Conservation (phyloP, 2,888 invertebrate genomes). For the Coenonympha arcania region DNA sequence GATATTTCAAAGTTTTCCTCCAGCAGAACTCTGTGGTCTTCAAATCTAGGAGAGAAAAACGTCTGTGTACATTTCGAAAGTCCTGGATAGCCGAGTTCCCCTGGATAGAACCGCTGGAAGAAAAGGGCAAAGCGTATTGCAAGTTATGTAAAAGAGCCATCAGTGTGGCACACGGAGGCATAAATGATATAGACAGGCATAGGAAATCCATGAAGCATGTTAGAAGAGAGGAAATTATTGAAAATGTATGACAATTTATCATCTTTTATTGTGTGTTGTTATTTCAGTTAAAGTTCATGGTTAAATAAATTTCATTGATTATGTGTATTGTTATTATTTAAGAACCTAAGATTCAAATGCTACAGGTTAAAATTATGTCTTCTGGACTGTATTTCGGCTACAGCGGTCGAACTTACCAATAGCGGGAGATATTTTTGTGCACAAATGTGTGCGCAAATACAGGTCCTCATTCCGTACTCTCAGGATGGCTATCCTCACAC, state of each 20-base stretch:
- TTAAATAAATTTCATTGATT: not conserved
- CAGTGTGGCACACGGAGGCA: constrained; percentile 11
- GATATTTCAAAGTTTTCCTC: constrained; percentile 8
- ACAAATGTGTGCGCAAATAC: too few relatives aligned
- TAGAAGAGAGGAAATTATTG: not conserved
- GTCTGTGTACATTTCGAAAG: constrained; percentile 11
- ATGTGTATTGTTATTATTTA: too few relatives aligned
- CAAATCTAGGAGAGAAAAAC: constrained; percentile 10
- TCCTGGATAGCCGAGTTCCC: constrained; percentile 9
- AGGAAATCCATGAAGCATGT: constrained; percentile 6
- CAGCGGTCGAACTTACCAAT: too few relatives aligned
- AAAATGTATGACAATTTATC: constrained; percentile 2
- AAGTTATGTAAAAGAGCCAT: constrained; percentile 9
- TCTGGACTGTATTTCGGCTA: too few relatives aligned
- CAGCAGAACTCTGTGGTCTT: not conserved
- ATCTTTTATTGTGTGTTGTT: not conserved
- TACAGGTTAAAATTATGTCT: too few relatives aligned
- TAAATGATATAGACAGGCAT: constrained; percentile 11
- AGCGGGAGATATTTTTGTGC: too few relatives aligned
- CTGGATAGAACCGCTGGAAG: constrained; percentile 15
- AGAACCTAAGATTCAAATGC: too few relatives aligned
- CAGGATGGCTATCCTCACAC: too few relatives aligned
- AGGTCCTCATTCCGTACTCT: too few relatives aligned
- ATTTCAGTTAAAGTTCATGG: not conserved
- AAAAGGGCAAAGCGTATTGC: constrained; percentile 12